Evolutionary conservation across 2,888 invertebrate genomes (phyloP), one percentile per base, ranked within the genome.

Genomic region (Dinocampus coccinellae): DNA sequence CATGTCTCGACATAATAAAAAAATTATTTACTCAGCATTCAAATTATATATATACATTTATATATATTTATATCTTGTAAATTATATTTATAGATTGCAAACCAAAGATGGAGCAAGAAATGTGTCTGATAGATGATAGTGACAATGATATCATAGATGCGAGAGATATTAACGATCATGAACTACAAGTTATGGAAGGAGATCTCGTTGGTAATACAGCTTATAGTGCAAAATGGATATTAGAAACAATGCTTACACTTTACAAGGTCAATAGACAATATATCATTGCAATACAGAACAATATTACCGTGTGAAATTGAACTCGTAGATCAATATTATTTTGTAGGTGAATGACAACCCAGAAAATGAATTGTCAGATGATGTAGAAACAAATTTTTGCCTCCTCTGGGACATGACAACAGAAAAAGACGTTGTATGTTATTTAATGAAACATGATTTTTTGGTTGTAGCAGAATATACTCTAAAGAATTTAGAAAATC

Each of bases 351-450:
- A 89, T 55, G 90, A 92, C 65, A 89, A 91, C 16, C 6, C 20
- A 47, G 47, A 47, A 7, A 47, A 20, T 76, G 88, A 91, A 55
- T 90, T 91, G 84, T 89, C 90, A 67, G 89, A 91, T 72, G 88
- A 91, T 0, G 88, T 94, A 61, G 95, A 95, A 88, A 90, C 91
- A 26, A 93, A 95, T 80, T 88, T 95, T 42, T 94, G 94, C 81
- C 91, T 92, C 6, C 85, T 96, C 0, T 96, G 96, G 96, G 95
- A 96, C 78, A 95, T 95, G 94, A 93, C 95, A 0, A 90, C 92
- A 0, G 94, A 95, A 78, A 90, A 91, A 76, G 95, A 94, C 81
- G 93, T 96, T 0, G 93, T 94, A 10, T 82, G 90, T 53, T 92
- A 93, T 81, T 88, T 96, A 11, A 87, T 93, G 69, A 89, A 92